Evolutionary conservation across 2,797 vertebrate genomes (phyloP).

Genomic region (Melanotaenia boesemani): DNA sequence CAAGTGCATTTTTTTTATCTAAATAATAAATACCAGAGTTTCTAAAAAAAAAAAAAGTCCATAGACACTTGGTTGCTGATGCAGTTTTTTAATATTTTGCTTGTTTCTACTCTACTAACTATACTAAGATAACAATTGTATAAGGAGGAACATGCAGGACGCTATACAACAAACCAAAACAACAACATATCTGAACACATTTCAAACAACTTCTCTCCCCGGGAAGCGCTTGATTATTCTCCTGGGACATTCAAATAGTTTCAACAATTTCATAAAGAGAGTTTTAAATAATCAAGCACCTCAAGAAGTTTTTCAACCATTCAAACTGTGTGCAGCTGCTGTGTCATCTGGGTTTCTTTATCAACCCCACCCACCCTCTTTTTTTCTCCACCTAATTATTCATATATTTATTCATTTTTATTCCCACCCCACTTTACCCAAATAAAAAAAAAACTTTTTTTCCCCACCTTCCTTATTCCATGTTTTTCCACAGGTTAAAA

Average conservation of each 20-base stretch:
- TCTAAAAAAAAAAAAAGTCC: constrained; percentile 16
- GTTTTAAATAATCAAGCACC: constrained; percentile 37
- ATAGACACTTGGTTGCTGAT: constrained; percentile 74
- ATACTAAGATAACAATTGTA: constrained; percentile 76
- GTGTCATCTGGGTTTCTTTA: constrained; percentile 58
- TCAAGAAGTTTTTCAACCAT: constrained; percentile 25
- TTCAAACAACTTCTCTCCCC: constrained; percentile 34
- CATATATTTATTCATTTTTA: neutral
- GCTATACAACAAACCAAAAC: constrained; percentile 71
- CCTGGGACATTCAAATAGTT: constrained; percentile 18
- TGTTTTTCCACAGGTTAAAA: constrained; percentile 70
- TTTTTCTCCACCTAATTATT: constrained; percentile 8
- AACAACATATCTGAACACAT: constrained; percentile 50
- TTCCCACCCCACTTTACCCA: too few species aligned
- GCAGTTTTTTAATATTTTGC: constrained; percentile 85
- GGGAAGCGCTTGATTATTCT: constrained; percentile 42
- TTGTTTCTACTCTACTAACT: constrained; percentile 82
- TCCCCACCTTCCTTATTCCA: neutral
- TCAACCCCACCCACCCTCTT: constrained; percentile 20
- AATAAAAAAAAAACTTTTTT: neutral
- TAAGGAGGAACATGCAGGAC: constrained; percentile 75
- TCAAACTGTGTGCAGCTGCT: constrained; percentile 58
- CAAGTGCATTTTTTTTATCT: neutral
- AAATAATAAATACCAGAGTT: neutral
- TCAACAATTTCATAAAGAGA: constrained; percentile 13